These are phyloP conservation scores for Leptodactylus fallax DNA, from an alignment of 2,797 vertebrate genomes.

Conservation along the genomic window DNA sequence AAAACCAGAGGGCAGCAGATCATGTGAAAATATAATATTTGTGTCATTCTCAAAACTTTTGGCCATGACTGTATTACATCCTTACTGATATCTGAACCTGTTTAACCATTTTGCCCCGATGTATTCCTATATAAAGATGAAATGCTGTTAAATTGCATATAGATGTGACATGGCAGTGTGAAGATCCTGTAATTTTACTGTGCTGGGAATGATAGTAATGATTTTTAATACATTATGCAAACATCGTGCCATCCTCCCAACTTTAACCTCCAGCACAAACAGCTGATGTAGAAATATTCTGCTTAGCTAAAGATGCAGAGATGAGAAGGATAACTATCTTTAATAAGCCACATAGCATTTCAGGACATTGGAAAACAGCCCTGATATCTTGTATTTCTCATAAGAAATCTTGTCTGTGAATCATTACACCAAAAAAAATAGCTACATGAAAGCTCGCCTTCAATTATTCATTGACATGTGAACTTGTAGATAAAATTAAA, in stretches of 20 bases:
- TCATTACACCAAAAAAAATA: not conserved
- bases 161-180: not conserved
- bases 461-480: constrained; percentile 13
- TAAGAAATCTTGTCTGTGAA: not conserved
- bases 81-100: not conserved
- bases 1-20: too few species aligned
- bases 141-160: not conserved
- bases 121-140: not conserved
- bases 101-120: not conserved
- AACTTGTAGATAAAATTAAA: not conserved
- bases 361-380: constrained; percentile 1
- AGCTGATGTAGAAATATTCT: constrained; percentile 10
- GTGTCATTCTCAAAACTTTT: too few species aligned
- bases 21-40: too few species aligned
- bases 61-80: too few species aligned
- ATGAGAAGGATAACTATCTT: constrained; percentile 18
- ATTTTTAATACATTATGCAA: constrained; percentile 24
- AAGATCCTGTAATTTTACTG: not conserved
- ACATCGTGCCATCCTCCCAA: not conserved
- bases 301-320: not conserved
- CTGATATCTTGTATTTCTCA: not conserved
- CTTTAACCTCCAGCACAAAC: constrained; percentile 17
- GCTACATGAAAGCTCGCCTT: not conserved
- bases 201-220: not conserved
- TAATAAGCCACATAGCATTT: constrained; percentile 13